Conservation (phyloP, 2,797 vertebrate genomes). For the Galago senegalensis region DNA sequence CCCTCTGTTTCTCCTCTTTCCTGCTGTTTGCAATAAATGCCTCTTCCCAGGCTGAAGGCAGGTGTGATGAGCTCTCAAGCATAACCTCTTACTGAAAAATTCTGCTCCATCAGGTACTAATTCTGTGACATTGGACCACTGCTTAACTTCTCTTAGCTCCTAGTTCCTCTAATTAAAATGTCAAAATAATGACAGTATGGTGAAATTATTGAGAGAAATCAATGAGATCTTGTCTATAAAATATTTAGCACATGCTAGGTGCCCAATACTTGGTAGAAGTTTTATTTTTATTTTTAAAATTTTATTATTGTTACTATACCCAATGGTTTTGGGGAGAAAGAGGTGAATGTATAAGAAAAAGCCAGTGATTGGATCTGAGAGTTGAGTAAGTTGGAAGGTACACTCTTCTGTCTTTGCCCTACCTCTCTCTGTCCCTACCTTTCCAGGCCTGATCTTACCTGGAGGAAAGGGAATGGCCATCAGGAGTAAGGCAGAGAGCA, state of each 20-base stretch:
- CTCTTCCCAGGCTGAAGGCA: neutral
- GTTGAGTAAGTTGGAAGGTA: neutral
- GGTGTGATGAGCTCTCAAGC: neutral
- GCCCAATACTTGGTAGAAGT: neutral
- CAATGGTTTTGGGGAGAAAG: neutral
- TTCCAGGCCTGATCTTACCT: neutral
- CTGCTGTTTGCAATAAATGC: neutral
- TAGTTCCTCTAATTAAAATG: neutral
- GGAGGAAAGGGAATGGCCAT: neutral
- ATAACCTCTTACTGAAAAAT: neutral
- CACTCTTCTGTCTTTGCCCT: neutral
- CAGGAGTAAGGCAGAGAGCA: neutral
- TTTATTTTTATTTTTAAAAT: neutral
- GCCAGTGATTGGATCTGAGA: neutral
- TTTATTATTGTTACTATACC: neutral
- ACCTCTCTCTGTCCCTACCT: neutral
- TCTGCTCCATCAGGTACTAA: neutral
- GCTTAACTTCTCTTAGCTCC: conserved; percentile 8
- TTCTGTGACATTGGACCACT: neutral
- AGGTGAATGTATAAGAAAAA: neutral
- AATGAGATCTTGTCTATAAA: neutral
- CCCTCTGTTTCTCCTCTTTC: neutral
- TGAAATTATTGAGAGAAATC: neutral
- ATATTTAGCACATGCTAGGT: neutral
- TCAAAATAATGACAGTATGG: neutral